Base-by-base conservation (phyloP, 2,797 vertebrate genomes). In the Mus caroli region DNA sequence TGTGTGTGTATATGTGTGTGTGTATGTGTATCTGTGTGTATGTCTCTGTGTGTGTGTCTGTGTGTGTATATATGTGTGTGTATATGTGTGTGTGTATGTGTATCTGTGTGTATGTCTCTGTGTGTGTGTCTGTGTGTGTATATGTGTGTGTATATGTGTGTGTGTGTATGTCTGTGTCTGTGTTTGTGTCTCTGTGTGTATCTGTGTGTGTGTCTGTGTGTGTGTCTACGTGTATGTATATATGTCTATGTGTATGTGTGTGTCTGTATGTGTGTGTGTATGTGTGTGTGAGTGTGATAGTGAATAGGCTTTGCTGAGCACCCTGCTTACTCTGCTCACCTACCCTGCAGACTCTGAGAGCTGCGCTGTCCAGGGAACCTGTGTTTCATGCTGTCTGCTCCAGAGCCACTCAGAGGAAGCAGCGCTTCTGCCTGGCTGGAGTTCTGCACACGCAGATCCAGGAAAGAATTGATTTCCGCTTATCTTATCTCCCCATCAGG, bases 381-480 rank as follows among this genome's bases (percentile, higher is more conserved):
- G 31, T 11, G 3, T n/a, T 34, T 92, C 15, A 14, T 67, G 69
- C 58, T 37, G 46, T 64, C 12, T 52, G 22, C 17, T 1, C 89
- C 28, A 8, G 60, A 52, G 13, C 3, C 24, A 62, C 12, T 87
- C 7, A 37, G 56, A 83, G 67, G 76, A 64, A 92, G 56, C 52
- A 69, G 40, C 3, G 0, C 75, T 26, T 79, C 79, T 95, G 46
- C 26, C 50, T 77, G 69, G 75, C 62, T 95, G 75, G 84, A 69
- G 79, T 84, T 91, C 52, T 37, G 28, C 73, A 22, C 71, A 20
- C 20, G 4, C 8, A 17, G 20, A 71, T 28, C 64, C 13, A 46
- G 6, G 22, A 62, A 50, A 95, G 43, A 50, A 91, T 43, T 79
- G 93, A 90, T 93, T 95, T 93, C 46, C 91, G 52, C 78, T 92